These are phyloP conservation scores for Pogoniulus pusillus DNA, from an alignment of 2,797 vertebrate species.

Conservation along the genomic window DNA sequence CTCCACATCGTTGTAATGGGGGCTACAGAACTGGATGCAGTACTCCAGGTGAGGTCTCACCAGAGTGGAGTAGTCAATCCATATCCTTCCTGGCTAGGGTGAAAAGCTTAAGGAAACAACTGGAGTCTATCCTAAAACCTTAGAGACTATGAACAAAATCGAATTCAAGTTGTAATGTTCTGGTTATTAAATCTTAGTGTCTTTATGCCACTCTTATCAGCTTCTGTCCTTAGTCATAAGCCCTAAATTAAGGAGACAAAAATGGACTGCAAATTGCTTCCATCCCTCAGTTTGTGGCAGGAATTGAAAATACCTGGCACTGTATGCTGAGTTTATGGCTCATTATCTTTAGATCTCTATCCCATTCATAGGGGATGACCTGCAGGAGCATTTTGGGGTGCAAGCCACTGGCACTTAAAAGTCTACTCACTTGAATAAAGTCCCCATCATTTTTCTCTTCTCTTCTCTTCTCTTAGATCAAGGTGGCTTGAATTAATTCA, in stretches of 20 bases:
- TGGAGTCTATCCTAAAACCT: neutral
- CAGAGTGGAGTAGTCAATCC: no score
- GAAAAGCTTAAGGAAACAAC: neutral
- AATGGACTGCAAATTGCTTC: neutral
- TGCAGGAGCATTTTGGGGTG: neutral
- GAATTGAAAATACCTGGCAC: neutral
- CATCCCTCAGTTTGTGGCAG: neutral
- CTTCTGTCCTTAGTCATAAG: neutral
- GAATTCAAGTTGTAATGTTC: neutral
- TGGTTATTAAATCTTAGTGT: neutral
- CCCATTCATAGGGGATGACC: neutral
- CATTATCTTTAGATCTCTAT: neutral
- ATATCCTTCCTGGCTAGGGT: neutral
- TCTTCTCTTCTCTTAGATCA: neutral
- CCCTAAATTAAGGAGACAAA: neutral
- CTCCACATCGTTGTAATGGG: no score
- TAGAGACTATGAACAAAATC: neutral
- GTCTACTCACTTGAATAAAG: neutral
- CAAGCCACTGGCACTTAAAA: neutral
- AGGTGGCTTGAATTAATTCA: neutral
- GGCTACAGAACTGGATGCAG: no score
- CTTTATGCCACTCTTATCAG: neutral
- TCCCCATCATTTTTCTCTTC: neutral
- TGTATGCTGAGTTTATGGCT: neutral
- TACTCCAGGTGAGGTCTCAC: no score